Conservation (phyloP, 1,140 invertebrate genomes). For the Drosophila burlai region DNA sequence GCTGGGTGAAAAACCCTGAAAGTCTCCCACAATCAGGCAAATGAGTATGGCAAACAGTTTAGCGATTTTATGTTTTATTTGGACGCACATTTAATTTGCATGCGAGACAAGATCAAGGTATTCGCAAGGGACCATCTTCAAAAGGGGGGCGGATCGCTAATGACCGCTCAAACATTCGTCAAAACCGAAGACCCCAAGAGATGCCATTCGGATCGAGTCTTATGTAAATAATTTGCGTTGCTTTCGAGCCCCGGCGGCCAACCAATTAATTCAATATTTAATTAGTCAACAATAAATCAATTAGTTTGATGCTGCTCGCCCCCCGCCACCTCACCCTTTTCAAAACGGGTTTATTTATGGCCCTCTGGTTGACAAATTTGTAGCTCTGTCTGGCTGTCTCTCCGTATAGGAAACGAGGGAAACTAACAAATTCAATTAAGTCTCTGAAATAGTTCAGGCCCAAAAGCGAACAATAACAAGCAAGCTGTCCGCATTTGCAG, state of each 20-base stretch:
- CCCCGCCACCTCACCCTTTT: constrained; percentile 10
- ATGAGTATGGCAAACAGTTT: constrained; percentile 79
- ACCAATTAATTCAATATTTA: constrained; percentile 83
- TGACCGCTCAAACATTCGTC: constrained; percentile 57
- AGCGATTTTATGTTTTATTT: constrained; percentile 60
- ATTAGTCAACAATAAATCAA: constrained; percentile 83
- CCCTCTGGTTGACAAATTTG: constrained; percentile 71
- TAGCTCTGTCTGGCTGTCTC: constrained; percentile 19
- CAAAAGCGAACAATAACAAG: constrained; percentile 59
- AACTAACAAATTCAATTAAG: constrained; percentile 78
- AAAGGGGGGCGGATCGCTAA: constrained; percentile 18
- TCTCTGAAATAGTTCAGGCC: constrained; percentile 66
- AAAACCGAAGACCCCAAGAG: constrained; percentile 43
- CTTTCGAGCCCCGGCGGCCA: constrained; percentile 48
- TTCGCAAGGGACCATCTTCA: constrained; percentile 6
- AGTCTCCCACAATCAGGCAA: constrained; percentile 70
- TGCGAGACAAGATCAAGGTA: constrained; percentile 74
- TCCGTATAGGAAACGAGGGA: constrained; percentile 29
- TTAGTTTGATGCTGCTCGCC: constrained; percentile 55
- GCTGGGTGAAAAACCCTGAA: constrained; percentile 73
- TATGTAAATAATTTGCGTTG: constrained; percentile 73
- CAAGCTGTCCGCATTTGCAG: constrained; percentile 30
- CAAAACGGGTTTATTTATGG: constrained; percentile 73
- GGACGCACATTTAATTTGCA: constrained; percentile 62
- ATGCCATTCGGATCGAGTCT: constrained; percentile 32